These are phyloP conservation scores for Neoniphon sammara DNA, from an alignment of 2,797 vertebrate genomes.

Conservation along the genomic window DNA sequence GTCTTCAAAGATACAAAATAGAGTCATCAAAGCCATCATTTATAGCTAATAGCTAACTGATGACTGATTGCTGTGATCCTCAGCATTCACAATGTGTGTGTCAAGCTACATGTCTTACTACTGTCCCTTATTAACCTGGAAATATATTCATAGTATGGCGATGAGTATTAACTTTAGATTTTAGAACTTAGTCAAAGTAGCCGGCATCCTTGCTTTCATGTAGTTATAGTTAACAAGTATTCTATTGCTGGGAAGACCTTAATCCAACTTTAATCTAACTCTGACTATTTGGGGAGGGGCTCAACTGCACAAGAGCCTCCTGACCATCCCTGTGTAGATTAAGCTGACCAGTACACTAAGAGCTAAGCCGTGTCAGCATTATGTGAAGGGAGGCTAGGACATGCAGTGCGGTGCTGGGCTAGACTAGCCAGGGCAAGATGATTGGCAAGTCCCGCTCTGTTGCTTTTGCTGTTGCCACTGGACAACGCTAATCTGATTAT, in stretches of 20 bases:
- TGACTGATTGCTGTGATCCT: not conserved
- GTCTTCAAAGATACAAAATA: not conserved
- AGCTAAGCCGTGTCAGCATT: not conserved
- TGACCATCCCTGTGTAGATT: not conserved
- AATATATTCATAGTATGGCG: too few relatives aligned
- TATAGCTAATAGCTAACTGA: not conserved
- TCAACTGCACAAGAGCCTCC: not conserved
- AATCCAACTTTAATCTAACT: not conserved
- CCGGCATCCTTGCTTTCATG: too few relatives aligned
- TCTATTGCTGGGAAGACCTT: not conserved
- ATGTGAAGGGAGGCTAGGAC: not conserved
- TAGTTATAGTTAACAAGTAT: too few relatives aligned
- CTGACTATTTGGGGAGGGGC: not conserved
- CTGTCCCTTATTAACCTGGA: too few relatives aligned
- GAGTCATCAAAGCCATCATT: not conserved
- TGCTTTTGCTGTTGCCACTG: conserved; percentile 4
- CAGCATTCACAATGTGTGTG: not conserved
- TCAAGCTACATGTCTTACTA: not conserved
- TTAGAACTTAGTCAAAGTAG: too few relatives aligned
- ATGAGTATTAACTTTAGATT: too few relatives aligned
- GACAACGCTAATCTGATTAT: conserved; percentile 56
- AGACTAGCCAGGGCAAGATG: not conserved
- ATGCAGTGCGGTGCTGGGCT: not conserved
- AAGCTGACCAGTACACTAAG: conserved; percentile 1
- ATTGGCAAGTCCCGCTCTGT: conserved; percentile 9